Percentiles rank a stretch among this genome's conserved stretches.
phyloP scores from a whole-genome alignment of 1,140 invertebrate species.

The Drosophila nigromelanica region DNA sequence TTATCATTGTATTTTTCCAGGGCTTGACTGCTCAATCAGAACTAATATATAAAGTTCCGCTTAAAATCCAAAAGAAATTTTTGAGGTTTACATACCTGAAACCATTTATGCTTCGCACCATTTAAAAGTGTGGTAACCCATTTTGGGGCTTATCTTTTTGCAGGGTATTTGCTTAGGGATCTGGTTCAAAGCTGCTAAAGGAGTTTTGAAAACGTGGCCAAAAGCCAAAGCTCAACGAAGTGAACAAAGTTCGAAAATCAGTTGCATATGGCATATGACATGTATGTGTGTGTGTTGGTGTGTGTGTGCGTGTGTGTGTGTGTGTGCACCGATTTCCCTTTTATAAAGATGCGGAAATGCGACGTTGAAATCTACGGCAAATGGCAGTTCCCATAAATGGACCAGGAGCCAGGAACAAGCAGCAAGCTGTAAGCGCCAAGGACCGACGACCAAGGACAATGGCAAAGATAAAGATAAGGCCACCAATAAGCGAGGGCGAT shows the following conservation, averaged over 20 bases:
- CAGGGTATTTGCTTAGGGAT: not conserved
- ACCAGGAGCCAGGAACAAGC: not conserved
- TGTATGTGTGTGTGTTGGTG: not conserved
- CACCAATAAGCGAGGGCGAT: conserved; percentile 43
- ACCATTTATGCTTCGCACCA: no score
- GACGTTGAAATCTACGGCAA: conserved; percentile 12
- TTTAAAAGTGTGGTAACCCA: no score
- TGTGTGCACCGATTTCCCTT: conserved; percentile 32
- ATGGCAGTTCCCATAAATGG: conserved; percentile 7
- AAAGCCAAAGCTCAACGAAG: conserved; percentile 12
- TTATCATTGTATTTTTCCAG: no score
- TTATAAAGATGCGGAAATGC: conserved; percentile 38
- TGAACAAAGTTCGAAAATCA: conserved; percentile 23
- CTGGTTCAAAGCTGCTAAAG: not conserved
- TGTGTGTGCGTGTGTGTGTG: conserved; percentile 2
- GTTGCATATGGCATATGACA: conserved; percentile 3
- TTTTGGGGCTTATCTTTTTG: no score
- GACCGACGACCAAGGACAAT: conserved; percentile 11
- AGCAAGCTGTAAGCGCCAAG: not conserved
- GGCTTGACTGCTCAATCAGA: no score
- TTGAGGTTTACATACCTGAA: no score
- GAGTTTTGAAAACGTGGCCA: not conserved
- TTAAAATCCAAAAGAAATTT: no score
- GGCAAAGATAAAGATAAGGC: conserved; percentile 35
- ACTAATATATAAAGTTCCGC: no score